Conservation (phyloP, 2,797 vertebrate genomes). For the Lagocephalus sceleratus region DNA sequence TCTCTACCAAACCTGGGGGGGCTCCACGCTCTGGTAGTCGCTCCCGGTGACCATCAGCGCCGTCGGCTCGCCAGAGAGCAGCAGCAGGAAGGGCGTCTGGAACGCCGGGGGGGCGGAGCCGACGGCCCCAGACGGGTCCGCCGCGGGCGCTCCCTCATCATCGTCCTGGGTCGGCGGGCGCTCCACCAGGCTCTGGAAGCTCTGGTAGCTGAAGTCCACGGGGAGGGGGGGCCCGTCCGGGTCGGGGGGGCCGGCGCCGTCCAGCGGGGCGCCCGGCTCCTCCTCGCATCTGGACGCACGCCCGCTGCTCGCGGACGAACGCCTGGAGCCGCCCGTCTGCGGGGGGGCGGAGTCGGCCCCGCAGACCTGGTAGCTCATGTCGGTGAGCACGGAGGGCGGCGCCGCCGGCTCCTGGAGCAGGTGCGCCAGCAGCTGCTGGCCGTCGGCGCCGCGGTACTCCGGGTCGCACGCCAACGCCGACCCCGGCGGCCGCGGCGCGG, state of each 20-base stretch:
- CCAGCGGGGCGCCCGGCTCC: too few species aligned
- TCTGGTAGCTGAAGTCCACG: conserved; percentile 37
- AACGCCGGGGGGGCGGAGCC: conserved; percentile 1
- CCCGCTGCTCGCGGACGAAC: conserved; percentile 14
- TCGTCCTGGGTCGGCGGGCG: too few species aligned
- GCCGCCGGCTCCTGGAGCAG: not conserved
- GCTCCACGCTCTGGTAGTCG: conserved; percentile 51
- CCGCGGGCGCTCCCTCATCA: too few species aligned
- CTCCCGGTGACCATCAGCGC: conserved; percentile 14
- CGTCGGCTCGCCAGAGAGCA: conserved; percentile 4
- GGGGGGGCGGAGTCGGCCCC: conserved; percentile 24
- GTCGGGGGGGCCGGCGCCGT: too few species aligned
- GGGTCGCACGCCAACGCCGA: conserved; percentile 20
- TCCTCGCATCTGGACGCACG: too few species aligned
- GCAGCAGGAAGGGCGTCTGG: conserved; percentile 7
- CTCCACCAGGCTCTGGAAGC: conserved; percentile 26
- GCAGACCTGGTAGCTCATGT: conserved; percentile 39
- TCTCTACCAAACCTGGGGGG: too few species aligned
- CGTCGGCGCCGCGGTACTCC: conserved; percentile 5
- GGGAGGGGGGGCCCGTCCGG: too few species aligned
- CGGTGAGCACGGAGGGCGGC: conserved; percentile 2
- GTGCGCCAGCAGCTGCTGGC: conserved; percentile 10
- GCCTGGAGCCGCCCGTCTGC: conserved; percentile 12
- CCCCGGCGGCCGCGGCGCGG: too few species aligned
- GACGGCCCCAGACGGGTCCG: too few species aligned